Conservation (phyloP, 2,888 invertebrate genomes). For the Craniophora ligustri region DNA sequence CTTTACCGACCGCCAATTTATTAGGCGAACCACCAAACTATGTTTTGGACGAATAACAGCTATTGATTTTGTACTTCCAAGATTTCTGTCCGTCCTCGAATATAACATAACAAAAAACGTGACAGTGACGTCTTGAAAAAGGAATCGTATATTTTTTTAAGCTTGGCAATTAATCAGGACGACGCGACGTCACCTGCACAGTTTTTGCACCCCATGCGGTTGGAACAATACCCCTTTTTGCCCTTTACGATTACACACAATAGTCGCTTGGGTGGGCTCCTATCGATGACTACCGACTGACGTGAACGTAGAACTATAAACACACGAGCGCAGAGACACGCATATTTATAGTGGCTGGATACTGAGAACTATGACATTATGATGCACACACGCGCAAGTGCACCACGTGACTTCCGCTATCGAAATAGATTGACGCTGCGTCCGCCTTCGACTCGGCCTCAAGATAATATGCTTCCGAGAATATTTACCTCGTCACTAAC, state of each 20-base stretch:
- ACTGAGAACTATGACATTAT: slow-evolving; percentile 80
- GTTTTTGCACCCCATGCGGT: slow-evolving; percentile 59
- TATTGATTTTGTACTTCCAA: slow-evolving; percentile 34
- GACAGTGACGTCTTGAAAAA: slow-evolving; percentile 9
- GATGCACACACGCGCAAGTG: slow-evolving; percentile 70
- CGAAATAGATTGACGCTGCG: slow-evolving; percentile 75
- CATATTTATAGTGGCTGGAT: slow-evolving; percentile 77
- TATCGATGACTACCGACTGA: slow-evolving; percentile 52
- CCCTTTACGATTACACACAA: slow-evolving; percentile 67
- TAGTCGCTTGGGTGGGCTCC: slow-evolving; percentile 76
- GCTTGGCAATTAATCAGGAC: slow-evolving; percentile 61
- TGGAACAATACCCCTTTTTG: slow-evolving; percentile 72
- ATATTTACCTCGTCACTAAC: slow-evolving; percentile 23
- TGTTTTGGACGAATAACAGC: slow-evolving; percentile 43
- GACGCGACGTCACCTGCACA: slow-evolving; percentile 70
- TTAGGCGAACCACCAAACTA: slow-evolving; percentile 63
- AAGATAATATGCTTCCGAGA: slow-evolving; percentile 40
- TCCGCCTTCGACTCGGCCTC: slow-evolving; percentile 40
- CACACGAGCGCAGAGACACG: slow-evolving; percentile 57
- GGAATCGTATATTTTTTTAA: slow-evolving; percentile 16
- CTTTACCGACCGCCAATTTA: slow-evolving; percentile 65
- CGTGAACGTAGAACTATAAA: slow-evolving; percentile 57
- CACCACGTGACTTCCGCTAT: slow-evolving; percentile 80
- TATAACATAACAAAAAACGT: slow-evolving; percentile 12
- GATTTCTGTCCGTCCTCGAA: slow-evolving; percentile 7